phyloP scores from a whole-genome alignment of 1,140 invertebrate species.

The Catajapyx aquilonaris region DNA sequence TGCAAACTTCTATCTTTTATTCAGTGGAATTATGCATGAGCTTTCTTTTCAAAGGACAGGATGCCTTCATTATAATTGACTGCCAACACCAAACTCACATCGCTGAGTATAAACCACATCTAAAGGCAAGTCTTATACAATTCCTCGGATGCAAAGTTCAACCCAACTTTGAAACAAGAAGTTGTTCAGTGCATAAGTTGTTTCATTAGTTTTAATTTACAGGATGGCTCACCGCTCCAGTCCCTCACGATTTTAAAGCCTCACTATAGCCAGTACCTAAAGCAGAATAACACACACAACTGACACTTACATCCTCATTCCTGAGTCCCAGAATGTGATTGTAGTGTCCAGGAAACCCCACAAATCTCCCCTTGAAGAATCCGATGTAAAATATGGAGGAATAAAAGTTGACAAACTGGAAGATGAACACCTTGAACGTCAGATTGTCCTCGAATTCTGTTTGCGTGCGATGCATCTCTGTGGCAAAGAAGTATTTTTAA shows the following conservation, averaged over 20 bases:
- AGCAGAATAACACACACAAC: not conserved
- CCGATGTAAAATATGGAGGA: conserved; percentile 71
- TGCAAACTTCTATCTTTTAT: not conserved
- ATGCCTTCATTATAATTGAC: no score
- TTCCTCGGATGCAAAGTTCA: no score
- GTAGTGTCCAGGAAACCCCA: conserved; percentile 54
- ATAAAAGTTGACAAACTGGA: conserved; percentile 75
- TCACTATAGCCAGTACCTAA: conserved; percentile 1
- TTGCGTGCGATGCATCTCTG: conserved; percentile 63
- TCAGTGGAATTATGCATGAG: no score
- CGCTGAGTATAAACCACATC: no score
- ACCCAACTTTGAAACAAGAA: no score
- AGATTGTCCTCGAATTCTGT: conserved; percentile 66
- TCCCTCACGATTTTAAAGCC: conserved; percentile 1
- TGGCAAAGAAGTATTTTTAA: conserved; percentile 15
- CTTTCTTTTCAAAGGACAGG: no score
- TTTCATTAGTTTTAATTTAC: not conserved
- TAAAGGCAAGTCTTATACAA: no score
- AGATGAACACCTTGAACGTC: conserved; percentile 66
- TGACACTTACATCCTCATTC: conserved; percentile 39
- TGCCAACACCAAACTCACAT: no score
- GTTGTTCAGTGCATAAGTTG: not conserved
- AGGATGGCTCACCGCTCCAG: conserved; percentile 1
- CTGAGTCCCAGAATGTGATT: conserved; percentile 41
- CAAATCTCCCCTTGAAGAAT: conserved; percentile 62